Percentiles rank a stretch among this genome's conserved stretches.
Conservation (phyloP, 2,888 invertebrate species). For the Helicoverpa assulta region DNA sequence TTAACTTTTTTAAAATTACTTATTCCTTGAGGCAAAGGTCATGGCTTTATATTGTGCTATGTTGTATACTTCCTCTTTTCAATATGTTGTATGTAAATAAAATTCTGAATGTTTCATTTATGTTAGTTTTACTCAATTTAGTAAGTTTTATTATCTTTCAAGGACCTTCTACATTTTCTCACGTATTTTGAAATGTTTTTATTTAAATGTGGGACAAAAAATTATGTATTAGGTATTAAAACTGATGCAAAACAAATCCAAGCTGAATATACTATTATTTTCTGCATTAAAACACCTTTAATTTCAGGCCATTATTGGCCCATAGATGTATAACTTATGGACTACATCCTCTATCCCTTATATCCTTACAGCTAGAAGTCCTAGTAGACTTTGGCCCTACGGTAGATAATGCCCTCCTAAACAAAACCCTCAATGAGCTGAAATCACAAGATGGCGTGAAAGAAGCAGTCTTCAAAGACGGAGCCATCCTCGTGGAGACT, state of each 20-base stretch:
- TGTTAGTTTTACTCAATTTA: too few relatives aligned
- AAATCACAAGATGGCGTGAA: conserved; percentile 69
- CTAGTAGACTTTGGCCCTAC: conserved; percentile 78
- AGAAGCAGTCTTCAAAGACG: conserved; percentile 89
- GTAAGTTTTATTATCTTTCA: too few relatives aligned
- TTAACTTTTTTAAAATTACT: not conserved
- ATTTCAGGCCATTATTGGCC: too few relatives aligned
- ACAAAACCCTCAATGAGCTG: conserved; percentile 73
- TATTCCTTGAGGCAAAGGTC: conserved; percentile 27
- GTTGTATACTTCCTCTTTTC: not conserved
- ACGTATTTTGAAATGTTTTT: too few relatives aligned
- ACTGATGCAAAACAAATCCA: too few relatives aligned
- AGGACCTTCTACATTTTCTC: too few relatives aligned
- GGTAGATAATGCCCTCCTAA: conserved; percentile 68
- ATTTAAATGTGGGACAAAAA: too few relatives aligned
- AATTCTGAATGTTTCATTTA: not conserved
- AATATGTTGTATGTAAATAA: not conserved
- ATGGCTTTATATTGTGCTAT: not conserved
- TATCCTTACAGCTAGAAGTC: conserved; percentile 76
- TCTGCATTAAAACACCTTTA: too few relatives aligned
- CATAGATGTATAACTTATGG: too few relatives aligned
- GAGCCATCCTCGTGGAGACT: conserved; percentile 93
- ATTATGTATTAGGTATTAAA: too few relatives aligned
- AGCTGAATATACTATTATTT: too few relatives aligned
- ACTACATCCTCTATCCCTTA: not conserved